Conservation (phyloP, 2,797 vertebrate species). For the Psittacula derbiana region DNA sequence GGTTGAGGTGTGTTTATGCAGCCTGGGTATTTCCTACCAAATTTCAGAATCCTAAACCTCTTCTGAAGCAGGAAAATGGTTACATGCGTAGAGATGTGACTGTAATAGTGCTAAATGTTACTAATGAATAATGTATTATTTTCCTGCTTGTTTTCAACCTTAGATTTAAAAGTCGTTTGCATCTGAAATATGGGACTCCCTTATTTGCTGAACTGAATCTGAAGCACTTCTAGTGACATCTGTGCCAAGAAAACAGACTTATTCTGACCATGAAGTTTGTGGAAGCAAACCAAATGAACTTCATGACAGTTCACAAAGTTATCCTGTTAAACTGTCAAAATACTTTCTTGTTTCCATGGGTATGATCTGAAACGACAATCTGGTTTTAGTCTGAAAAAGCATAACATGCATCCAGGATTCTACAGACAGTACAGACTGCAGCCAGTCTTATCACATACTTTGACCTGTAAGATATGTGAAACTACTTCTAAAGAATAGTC, state of each 20-base stretch:
- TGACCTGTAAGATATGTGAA: background rate
- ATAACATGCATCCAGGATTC: background rate
- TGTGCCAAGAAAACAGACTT: background rate
- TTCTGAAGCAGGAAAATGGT: background rate
- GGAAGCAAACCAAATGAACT: background rate
- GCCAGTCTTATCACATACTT: background rate
- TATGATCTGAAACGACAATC: background rate
- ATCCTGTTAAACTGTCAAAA: background rate
- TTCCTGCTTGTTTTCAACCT: background rate
- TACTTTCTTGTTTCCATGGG: background rate
- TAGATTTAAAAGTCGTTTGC: background rate
- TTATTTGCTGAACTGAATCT: background rate
- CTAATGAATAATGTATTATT: background rate
- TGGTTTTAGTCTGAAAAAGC: background rate
- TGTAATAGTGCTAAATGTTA: background rate
- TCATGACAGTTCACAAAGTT: background rate
- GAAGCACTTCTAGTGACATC: background rate
- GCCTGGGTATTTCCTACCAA: background rate
- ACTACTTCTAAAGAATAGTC: background rate
- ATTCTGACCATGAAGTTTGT: background rate
- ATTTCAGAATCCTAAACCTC: background rate
- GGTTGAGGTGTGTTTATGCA: background rate
- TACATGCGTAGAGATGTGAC: fast-evolving
- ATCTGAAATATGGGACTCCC: background rate
- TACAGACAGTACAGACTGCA: background rate